Base-by-base conservation (phyloP, 2,797 vertebrate species). In the Crenichthys baileyi region DNA sequence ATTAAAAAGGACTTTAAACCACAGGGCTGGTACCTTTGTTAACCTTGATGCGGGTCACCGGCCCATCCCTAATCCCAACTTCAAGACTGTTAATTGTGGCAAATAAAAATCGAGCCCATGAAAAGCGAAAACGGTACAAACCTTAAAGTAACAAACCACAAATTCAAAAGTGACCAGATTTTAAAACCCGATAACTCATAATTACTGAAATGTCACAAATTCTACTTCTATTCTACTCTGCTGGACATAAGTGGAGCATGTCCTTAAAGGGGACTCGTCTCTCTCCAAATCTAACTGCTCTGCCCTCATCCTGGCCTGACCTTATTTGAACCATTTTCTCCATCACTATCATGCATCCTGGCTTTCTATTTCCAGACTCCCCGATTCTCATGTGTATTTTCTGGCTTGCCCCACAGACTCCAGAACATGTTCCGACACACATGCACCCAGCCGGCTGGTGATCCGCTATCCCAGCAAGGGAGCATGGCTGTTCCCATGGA, bases 401-500 rank as follows among this genome's bases (percentile, higher is more conserved):
- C 73, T 12, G 29, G 13, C 26, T 67, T 70, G 13, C 39, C 58
- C 74, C 75, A 76, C 73, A 89, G 58, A 86, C 77, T 81, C 78
- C 86, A 58, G 81, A 80, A 83, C 61, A 72, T 12, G 74, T 78
- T 61, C 71, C 71, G 70, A 81, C 73, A 53, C 72, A 85, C 85
- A 83, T 56, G 75, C 76, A 88, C 11, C 16, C 85, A 44, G 60
- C 74, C 75, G 46, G 79, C 82, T 65, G 85, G 88, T 89, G 91
- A 87, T 86, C 90, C 67, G 81, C 82, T 83, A 85, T 88, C 89
- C 89, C 86, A 83, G 80, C 22, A 84, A 83, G 90, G 79, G 77
- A 83, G 77, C 74, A 81, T 65, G 72, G 67, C 44, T 82, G 89
- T 92, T 94, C 87, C 91, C 94, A 90, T 92, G 88, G 88, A 78